These are phyloP conservation scores for Enteromius fasciolatus DNA, from an alignment of 2,797 vertebrate species.

Conservation along the genomic window DNA sequence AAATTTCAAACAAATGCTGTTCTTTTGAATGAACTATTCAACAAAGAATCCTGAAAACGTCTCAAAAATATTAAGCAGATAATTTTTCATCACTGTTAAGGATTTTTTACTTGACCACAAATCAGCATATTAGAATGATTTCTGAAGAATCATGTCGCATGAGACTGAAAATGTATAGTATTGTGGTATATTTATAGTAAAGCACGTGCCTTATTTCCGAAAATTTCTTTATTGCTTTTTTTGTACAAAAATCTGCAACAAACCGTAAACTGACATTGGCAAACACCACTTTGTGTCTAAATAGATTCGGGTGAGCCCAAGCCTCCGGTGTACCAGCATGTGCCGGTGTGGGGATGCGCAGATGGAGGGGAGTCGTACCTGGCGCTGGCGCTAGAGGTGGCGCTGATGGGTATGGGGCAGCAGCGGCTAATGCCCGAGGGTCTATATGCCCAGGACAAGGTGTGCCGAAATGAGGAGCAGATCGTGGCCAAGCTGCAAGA, in stretches of 20 bases:
- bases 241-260: background rate
- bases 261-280: background rate
- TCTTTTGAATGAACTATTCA: background rate
- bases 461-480: constrained; percentile 97
- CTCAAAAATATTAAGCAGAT: background rate
- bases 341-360: constrained; percentile 83
- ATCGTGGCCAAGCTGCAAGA: constrained; percentile 93
- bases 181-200: too few relatives aligned
- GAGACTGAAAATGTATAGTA: too few relatives aligned
- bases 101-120: background rate
- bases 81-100: background rate
- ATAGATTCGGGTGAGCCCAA: constrained; percentile 88
- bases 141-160: background rate
- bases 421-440: constrained; percentile 98
- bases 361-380: constrained; percentile 91
- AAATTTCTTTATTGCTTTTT: background rate
- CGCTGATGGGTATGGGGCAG: constrained; percentile 97
- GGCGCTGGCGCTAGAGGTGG: constrained; percentile 93
- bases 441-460: constrained; percentile 96
- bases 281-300: constrained; percentile 31
- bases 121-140: background rate
- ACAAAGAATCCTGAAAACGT: background rate
- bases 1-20: background rate
- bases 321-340: constrained; percentile 91
- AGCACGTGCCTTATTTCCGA: too few relatives aligned